Conservation (phyloP, 2,113 vertebrate species). For the Notarius lentiginosus region DNA sequence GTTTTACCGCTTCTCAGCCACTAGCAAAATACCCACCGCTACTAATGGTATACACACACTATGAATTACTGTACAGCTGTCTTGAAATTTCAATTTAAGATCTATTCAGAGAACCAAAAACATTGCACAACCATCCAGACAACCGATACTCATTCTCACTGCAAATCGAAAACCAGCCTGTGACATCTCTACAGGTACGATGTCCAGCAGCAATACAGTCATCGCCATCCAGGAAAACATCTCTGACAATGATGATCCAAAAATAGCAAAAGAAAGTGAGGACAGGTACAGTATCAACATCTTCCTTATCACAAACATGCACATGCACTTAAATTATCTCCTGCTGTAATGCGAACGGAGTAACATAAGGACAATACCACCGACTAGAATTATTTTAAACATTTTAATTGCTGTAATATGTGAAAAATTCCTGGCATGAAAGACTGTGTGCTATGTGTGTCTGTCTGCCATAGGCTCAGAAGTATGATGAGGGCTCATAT, state of each 20-base stretch:
- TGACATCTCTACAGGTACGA: constrained; percentile 77
- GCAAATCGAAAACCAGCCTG: background rate
- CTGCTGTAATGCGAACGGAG: background rate
- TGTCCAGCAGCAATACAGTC: constrained; percentile 92
- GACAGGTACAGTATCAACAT: constrained; percentile 80
- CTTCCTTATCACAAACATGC: background rate
- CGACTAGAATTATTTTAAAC: no score
- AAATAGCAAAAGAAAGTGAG: constrained; percentile 83
- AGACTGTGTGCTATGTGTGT: constrained; percentile 6
- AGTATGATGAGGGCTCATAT: constrained; percentile 88
- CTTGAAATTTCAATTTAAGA: background rate
- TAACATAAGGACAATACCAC: background rate
- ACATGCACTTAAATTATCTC: background rate
- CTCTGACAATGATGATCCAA: constrained; percentile 84
- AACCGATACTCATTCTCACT: background rate
- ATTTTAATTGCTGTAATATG: background rate
- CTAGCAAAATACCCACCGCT: constrained; percentile 86
- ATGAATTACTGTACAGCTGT: background rate
- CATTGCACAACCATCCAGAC: background rate
- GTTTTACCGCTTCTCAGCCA: constrained; percentile 92
- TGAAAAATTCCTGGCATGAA: background rate
- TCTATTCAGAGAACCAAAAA: background rate
- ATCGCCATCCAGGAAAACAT: constrained; percentile 89
- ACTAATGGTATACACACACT: constrained; percentile 79
- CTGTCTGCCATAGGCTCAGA: constrained; percentile 72